Conservation (phyloP, 2,797 vertebrate species). For the Myoxocephalus aenaeus region DNA sequence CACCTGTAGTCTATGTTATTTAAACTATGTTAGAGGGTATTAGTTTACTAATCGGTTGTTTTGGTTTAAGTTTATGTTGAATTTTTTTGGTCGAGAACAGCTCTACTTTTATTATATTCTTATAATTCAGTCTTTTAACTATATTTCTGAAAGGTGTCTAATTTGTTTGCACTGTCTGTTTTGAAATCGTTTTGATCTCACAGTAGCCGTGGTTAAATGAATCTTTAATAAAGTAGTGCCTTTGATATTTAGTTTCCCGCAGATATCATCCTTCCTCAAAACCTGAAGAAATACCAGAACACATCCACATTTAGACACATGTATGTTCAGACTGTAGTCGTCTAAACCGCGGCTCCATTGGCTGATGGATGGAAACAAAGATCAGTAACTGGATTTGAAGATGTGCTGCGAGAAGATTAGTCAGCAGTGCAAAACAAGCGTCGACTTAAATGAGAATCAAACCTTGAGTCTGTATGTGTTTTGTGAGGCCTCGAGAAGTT, state of each 20-base stretch:
- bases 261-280: background rate
- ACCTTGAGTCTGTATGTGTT: conserved; percentile 13
- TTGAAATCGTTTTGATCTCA: background rate
- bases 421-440: conserved; percentile 22
- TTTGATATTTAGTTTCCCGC: conserved; percentile 17
- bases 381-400: background rate
- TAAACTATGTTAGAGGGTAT: too few species aligned
- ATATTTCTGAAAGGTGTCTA: background rate
- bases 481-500: conserved; percentile 20
- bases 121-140: background rate
- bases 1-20: too few species aligned
- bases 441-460: conserved; percentile 31
- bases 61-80: background rate
- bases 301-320: background rate
- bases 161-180: background rate
- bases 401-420: conserved; percentile 15
- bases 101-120: background rate
- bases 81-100: background rate
- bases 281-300: background rate
- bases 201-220: background rate
- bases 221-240: background rate
- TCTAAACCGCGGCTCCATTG: background rate
- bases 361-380: background rate
- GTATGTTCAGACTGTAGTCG: background rate
- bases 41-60: too few species aligned